Evolutionary conservation across 2,113 vertebrate species (phyloP), one percentile per base, ranked within the genome.

Genomic region (Psophia crepitans): DNA sequence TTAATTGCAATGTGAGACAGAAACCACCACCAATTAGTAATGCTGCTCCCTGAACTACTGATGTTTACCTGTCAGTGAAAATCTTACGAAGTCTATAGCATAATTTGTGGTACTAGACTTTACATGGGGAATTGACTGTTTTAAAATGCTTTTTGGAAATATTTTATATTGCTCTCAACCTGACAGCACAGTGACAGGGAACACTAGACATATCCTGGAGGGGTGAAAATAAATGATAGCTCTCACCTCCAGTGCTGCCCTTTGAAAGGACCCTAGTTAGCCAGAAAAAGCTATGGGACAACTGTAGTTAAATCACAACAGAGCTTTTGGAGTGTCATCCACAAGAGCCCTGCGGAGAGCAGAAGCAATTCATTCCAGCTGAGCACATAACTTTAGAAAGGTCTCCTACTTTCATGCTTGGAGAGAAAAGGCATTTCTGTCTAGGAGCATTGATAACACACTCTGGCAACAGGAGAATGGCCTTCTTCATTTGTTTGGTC

Each of bases 221-320:
- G 56, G 80, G 33, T 8, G 4, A 84, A 89, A 93, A 93, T 61
- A 87, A 95, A 87, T 71, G 82, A 92, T 7, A 73, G 68, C 41
- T 69, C 69, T 95, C 70, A 60, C 24, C 49, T 48, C 53, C 61
- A 28, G 15, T 24, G 56, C 53, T 89, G 89, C 39, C 57, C 86
- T 95, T 93, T 82, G 89, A 92, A 92, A 73, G 80, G 35, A 95
- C 53, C 39, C 77, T 93, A 57, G 65, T 94, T 89, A 95, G 74
- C 35, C 70, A 83, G 77, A 82, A 48, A 83, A 75, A 58, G 61
- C 58, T 82, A 17, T 8, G 44, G 65, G 57, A 90, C 73, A 93
- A 58, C 35, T 37, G 88, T 35, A 37, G 26, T 85, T 87, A 82
- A 93, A 87, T 76, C 92, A 92, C 92, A 78, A 5, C 61, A 69